phyloP scores from a whole-genome alignment of 2,797 vertebrate genomes.

The Spea hammondii region DNA sequence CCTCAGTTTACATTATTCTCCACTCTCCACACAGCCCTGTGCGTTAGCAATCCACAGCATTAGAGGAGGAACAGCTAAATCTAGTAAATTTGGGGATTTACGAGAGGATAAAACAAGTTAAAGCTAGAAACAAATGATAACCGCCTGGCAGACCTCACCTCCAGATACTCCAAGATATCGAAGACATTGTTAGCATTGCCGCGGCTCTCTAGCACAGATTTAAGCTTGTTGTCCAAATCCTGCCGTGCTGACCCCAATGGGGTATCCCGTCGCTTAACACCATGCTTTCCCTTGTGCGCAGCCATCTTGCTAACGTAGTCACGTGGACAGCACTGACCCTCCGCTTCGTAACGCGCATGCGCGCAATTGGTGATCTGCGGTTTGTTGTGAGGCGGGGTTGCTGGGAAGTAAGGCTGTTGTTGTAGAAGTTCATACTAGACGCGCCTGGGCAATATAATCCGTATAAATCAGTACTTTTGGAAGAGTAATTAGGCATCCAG shows the following conservation, averaged over 20 bases:
- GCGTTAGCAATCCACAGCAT: too few relatives aligned
- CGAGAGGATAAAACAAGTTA: too few relatives aligned
- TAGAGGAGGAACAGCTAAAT: too few relatives aligned
- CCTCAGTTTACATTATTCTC: too few relatives aligned
- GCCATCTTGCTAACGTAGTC: slow-evolving; percentile 4
- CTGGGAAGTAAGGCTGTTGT: not conserved
- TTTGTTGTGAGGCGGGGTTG: not conserved
- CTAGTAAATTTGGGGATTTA: too few relatives aligned
- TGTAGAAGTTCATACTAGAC: not conserved
- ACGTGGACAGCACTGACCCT: slow-evolving; percentile 12
- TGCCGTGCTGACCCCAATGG: slow-evolving; percentile 52
- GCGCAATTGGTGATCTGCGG: not conserved
- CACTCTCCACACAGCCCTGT: too few relatives aligned
- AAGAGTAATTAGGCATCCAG: too few relatives aligned
- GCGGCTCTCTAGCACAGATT: slow-evolving; percentile 70
- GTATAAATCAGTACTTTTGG: too few relatives aligned
- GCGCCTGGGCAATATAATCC: too few relatives aligned
- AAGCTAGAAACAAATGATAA: too few relatives aligned
- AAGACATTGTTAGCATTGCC: slow-evolving; percentile 82
- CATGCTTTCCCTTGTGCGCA: slow-evolving; percentile 25
- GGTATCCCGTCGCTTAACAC: not conserved
- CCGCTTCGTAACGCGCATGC: not conserved
- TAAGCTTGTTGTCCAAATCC: slow-evolving; percentile 62
- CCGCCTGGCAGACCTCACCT: slow-evolving; percentile 64
- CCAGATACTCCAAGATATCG: slow-evolving; percentile 80